Conservation (phyloP, 2,113 vertebrate genomes). For the Speoplatyrhinus poulsoni region DNA sequence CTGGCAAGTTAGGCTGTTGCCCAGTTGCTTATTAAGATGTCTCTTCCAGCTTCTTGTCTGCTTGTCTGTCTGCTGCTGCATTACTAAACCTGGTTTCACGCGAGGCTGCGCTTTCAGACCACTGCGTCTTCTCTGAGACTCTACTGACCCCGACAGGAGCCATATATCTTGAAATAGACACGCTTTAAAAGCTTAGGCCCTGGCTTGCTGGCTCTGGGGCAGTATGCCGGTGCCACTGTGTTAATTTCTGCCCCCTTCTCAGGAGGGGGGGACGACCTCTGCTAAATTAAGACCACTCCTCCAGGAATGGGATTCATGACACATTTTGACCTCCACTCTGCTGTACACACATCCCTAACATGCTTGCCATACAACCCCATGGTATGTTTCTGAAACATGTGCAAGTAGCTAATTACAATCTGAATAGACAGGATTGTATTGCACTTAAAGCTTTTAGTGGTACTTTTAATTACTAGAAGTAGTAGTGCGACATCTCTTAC, state of each 20-base stretch:
- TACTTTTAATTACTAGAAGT: not conserved
- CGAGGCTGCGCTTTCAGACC: not conserved
- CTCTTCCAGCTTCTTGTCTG: no score
- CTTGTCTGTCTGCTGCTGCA: slow-evolving; percentile 7
- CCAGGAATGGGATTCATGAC: slow-evolving; percentile 39
- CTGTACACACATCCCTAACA: slow-evolving; percentile 32
- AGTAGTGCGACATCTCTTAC: no score
- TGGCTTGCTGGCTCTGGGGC: slow-evolving; percentile 18
- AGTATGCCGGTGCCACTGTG: slow-evolving; percentile 16
- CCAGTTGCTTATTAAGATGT: no score
- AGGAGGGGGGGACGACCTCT: slow-evolving; percentile 25
- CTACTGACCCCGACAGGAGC: slow-evolving; percentile 11
- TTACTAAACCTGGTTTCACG: not conserved
- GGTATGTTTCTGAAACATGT: slow-evolving; percentile 23
- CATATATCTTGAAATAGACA: slow-evolving; percentile 36
- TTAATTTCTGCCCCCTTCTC: slow-evolving; percentile 47
- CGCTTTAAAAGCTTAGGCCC: no score
- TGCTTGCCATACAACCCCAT: slow-evolving; percentile 32
- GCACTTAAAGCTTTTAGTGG: not conserved
- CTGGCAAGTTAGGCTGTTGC: no score
- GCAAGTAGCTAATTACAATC: not conserved
- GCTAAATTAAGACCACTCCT: slow-evolving; percentile 46
- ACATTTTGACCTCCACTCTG: slow-evolving; percentile 35
- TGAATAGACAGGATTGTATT: not conserved
- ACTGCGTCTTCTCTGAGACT: not conserved